A percentile compares a stretch with the other conserved stretches of the same genome.
phyloP scores from a whole-genome alignment of 1,140 invertebrate species.

The Brachionus koreanus region DNA sequence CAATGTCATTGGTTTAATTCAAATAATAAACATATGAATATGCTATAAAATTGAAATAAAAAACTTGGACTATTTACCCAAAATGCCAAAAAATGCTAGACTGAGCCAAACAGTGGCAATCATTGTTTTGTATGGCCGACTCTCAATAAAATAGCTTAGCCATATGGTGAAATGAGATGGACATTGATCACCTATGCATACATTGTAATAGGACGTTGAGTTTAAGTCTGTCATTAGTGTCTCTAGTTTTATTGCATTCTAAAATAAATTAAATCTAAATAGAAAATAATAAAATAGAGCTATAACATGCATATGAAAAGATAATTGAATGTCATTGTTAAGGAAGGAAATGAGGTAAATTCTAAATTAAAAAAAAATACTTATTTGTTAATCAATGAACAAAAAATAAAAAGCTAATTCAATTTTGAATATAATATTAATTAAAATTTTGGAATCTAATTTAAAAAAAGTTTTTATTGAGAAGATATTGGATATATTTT shows the following conservation, averaged over 20 bases:
- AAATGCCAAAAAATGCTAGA: background rate
- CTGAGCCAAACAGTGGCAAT: background rate
- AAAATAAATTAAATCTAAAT: background rate
- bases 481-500: background rate
- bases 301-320: background rate
- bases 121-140: background rate
- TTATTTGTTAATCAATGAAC: background rate
- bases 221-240: background rate
- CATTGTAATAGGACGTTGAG: background rate
- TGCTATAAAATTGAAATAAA: too few species aligned
- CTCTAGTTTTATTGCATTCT: background rate
- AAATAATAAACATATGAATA: too few species aligned
- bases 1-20: too few species aligned
- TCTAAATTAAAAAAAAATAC: background rate
- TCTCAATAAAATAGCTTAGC: background rate
- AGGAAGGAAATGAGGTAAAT: background rate
- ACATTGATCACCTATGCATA: background rate
- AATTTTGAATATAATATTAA: background rate
- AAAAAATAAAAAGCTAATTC: background rate
- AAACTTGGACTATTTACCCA: background rate
- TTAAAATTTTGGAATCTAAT: background rate
- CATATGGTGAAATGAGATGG: background rate
- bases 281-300: background rate
- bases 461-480: background rate
- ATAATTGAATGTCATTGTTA: conserved; percentile 10